Base-by-base conservation (phyloP, 2,888 invertebrate species). In the Eristalis pertinax region DNA sequence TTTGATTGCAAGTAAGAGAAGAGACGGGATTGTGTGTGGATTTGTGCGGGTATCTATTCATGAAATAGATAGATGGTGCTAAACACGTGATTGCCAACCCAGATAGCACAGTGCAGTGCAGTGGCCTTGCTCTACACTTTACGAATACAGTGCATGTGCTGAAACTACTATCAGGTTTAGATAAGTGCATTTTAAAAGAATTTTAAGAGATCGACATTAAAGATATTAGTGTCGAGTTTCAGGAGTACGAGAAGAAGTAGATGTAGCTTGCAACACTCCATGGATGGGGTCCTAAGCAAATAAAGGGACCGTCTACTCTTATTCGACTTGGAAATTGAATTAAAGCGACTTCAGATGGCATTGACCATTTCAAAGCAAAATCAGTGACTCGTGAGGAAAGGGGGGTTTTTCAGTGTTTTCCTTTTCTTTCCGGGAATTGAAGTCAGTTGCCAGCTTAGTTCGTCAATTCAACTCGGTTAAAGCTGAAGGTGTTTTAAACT, bases 1-100 rank as follows among this genome's bases (percentile, higher is more conserved):
- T 79, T 77, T 58, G 78, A 88, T 64, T 70, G 65, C 70, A 60
- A 74, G 73, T 64, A 74, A 82, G 74, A 35, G 75, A 50, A 67
- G 43, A 15, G 43, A 72, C 22, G 38, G 63, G 41, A 60, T 41
- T 60, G 11, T 68, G 38, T 60, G 32, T 50, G 19, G 7, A 19
- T 68, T 63, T 41, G 22, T 43, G 56, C 19, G 58, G 67, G 24
- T 62, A 13, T 29, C n/a, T 76, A 11, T 76, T 19, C 60, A 64
- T 29, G 60, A 60, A 32, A 76, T 75, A 41, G 43, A 62, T 69
- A 43, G 11, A 62, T 3, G n/a, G 74, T 77, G 50, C 38, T 38
- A 64, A 63, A 56, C 69, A 70, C 56, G 64, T 70, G 64, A 78
- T 78, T 70, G 64, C 56, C 15, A 62, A 62, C 68, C n/a, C 68